Evolutionary conservation across 1,140 invertebrate species (phyloP).

Genomic region (Hormaphis cornu): DNA sequence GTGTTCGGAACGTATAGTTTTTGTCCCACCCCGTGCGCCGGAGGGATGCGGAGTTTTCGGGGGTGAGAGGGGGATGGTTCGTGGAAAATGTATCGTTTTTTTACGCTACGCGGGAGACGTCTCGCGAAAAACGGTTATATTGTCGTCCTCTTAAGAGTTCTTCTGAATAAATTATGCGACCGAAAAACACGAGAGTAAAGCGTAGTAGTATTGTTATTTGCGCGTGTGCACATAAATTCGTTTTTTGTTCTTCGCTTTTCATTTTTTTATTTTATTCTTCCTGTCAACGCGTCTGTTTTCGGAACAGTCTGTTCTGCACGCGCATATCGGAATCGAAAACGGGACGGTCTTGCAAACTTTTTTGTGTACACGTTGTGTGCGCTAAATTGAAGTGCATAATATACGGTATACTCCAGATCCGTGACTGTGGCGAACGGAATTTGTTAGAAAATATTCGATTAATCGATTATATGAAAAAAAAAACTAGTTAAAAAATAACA

Average conservation of each 20-base stretch:
- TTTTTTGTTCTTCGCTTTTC: background rate
- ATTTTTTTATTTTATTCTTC: background rate
- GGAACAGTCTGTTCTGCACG: slow-evolving; percentile 21
- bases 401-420: too few species aligned
- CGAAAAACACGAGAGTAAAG: slow-evolving; percentile 24
- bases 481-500: too few species aligned
- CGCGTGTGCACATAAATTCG: slow-evolving; percentile 23
- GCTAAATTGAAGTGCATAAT: background rate
- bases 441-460: too few species aligned
- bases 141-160: slow-evolving; percentile 30
- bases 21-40: background rate
- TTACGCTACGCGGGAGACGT: background rate
- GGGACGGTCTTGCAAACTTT: slow-evolving; percentile 9
- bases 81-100: slow-evolving; percentile 29
- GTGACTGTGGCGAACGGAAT: too few species aligned
- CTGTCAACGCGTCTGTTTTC: background rate
- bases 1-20: background rate
- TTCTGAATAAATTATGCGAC: slow-evolving; percentile 30
- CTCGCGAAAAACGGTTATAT: slow-evolving; percentile 30
- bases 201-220: slow-evolving; percentile 26
- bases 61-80: background rate
- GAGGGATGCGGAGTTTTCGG: too few species aligned
- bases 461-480: too few species aligned
- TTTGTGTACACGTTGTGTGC: slow-evolving; percentile 7
- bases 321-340: slow-evolving; percentile 22